Evolutionary conservation across 1,140 invertebrate species (phyloP), one percentile per base, ranked within the genome.

Genomic region (Scylla paramamosain): DNA sequence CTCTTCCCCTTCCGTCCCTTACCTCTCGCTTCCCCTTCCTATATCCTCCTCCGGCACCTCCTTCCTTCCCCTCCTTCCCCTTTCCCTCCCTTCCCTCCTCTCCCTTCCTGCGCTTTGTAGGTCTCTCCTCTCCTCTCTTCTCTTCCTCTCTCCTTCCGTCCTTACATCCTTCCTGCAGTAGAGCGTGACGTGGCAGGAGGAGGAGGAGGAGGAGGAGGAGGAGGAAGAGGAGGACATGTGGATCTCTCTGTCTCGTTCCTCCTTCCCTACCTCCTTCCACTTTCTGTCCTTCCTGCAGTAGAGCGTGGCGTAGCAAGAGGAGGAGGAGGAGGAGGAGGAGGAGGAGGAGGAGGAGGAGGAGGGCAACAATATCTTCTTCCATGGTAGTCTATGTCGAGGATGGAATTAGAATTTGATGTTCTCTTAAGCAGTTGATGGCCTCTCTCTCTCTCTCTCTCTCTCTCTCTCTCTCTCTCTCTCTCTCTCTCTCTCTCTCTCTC

Each of bases 241-340:
- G 39, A 39, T 39, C 20, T 16, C 20, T 59, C 52, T 59, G 2
- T 20, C 20, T 59, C 10, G 0, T 12, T 59, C 52, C 52, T 59
- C 20, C 10, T 8, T 59, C 52, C 10, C 52, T 20, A 16, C 20
- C 52, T 59, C 52, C 20, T 59, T 20, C 20, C 52, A 4, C 52
- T 59, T 8, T 59, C 52, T 59, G 3, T 59, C 52, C 20, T 59
- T 20, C 52, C 52, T 59, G 52, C 52, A 16, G 52, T 20, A 59
- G 52, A 16, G 52, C 12, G 31, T 45, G 45, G 45, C 28, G 88
- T 39, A 48, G 88, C 8, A 46, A 28, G 20, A 12, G 4, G 39
- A 48, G 89, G 52, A 32, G 52, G 89, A 48, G 32, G 52, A 52
- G 52, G 32, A 45, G 45, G 52, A 28, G 52, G 89, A 91, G 89